A percentile compares a stretch with the other conserved stretches of the same genome.
Conservation (phyloP, 2,797 vertebrate species). For the Pseudopleuronectes americanus region DNA sequence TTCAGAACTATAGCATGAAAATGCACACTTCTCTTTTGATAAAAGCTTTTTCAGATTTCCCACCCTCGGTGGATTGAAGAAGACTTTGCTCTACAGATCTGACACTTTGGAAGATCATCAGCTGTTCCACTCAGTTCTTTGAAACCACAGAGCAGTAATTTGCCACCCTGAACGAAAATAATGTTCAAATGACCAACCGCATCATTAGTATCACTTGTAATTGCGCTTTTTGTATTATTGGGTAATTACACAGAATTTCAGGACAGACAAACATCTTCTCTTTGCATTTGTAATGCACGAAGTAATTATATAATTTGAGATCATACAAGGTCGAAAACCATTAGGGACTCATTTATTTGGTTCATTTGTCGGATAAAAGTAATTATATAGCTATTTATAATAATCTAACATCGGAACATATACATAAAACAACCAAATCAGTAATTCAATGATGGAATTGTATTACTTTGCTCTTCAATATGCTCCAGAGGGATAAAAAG, state of each 20-base stretch:
- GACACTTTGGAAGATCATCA: slow-evolving; percentile 17
- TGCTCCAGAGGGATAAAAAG: neutral
- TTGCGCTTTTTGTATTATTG: slow-evolving; percentile 37
- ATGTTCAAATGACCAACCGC: slow-evolving; percentile 39
- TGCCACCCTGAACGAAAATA: slow-evolving; percentile 7
- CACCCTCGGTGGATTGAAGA: slow-evolving; percentile 6
- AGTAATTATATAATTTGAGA: slow-evolving; percentile 38
- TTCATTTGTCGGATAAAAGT: neutral
- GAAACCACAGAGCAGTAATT: slow-evolving; percentile 36
- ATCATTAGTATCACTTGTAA: slow-evolving; percentile 43
- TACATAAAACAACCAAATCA: neutral
- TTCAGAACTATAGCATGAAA: slow-evolving; percentile 37
- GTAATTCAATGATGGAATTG: neutral
- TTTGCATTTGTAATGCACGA: slow-evolving; percentile 33
- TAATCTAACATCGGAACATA: neutral
- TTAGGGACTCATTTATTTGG: slow-evolving; percentile 13
- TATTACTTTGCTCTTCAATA: neutral
- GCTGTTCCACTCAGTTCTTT: neutral
- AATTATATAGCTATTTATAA: neutral
- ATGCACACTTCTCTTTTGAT: slow-evolving; percentile 10
- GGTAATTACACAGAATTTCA: slow-evolving; percentile 46
- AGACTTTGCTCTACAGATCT: slow-evolving; percentile 9
- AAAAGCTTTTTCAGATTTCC: slow-evolving; percentile 10
- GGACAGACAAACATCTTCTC: slow-evolving; percentile 38
- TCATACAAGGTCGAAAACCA: slow-evolving; percentile 22